phyloP scores from a whole-genome alignment of 2,888 invertebrate genomes.

The Watsonalla cultraria region DNA sequence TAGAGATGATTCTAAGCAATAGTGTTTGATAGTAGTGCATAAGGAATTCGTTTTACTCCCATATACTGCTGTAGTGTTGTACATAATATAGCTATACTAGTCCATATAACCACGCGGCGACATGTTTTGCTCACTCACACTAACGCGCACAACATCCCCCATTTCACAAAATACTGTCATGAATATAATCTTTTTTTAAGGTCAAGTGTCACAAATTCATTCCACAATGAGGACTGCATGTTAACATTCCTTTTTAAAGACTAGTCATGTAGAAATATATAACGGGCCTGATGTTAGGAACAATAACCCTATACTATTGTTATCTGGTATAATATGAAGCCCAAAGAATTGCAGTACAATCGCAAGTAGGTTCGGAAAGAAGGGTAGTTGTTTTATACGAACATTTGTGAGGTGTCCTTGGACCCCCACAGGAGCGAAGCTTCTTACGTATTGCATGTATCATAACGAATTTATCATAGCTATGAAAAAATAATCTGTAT shows the following conservation, averaged over 20 bases:
- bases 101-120: constrained; percentile 27
- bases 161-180: constrained; percentile 3
- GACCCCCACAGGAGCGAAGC: too few relatives aligned
- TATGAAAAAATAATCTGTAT: too few relatives aligned
- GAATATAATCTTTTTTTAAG: background rate
- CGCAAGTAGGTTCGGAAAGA: background rate
- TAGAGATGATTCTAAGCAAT: background rate
- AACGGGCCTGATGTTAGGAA: background rate
- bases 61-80: constrained; percentile 49
- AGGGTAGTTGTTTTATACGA: background rate
- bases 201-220: constrained; percentile 1
- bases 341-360: background rate
- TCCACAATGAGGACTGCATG: constrained; percentile 13
- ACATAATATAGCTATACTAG: constrained; percentile 45
- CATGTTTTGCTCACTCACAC: constrained; percentile 7
- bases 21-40: background rate
- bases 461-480: too few relatives aligned
- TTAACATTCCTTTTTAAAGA: constrained; percentile 34
- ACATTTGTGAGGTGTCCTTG: too few relatives aligned
- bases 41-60: constrained; percentile 27
- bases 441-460: too few relatives aligned
- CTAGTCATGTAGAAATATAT: constrained; percentile 37
- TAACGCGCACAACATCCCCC: constrained; percentile 1
- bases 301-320: background rate
- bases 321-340: background rate